These are phyloP conservation scores for Lates calcarifer DNA, from an alignment of 2,113 vertebrate species.

Conservation along the genomic window DNA sequence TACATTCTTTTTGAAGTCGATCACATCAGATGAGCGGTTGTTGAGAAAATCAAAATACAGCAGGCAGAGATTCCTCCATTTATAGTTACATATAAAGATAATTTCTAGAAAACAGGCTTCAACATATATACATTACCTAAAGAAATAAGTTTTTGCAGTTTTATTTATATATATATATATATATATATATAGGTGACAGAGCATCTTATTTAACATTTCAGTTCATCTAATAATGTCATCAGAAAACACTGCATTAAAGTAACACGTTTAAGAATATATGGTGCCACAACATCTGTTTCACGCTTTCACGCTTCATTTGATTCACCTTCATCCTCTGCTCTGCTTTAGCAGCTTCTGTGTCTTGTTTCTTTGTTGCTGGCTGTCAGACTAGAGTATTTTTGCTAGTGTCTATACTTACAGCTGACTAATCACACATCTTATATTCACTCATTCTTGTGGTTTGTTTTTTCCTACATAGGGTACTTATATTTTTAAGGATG, in stretches of 20 bases:
- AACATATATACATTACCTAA: no score
- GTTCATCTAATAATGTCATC: background rate
- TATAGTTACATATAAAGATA: no score
- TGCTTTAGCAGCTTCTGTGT: background rate
- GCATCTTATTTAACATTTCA: constrained; percentile 1
- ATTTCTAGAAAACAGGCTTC: no score
- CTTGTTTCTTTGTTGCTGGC: background rate
- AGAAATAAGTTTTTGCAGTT: no score
- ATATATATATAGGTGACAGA: background rate
- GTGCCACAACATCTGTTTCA: no score
- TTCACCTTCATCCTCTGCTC: background rate
- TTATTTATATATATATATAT: background rate
- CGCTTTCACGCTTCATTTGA: background rate
- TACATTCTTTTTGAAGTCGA: no score
- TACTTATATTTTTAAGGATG: constrained; percentile 7
- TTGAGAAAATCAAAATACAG: no score
- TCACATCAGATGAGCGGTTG: no score
- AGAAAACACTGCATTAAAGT: no score
- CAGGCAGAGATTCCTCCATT: no score
- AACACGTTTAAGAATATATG: no score
- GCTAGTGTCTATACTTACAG: constrained; percentile 6
- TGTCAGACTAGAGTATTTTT: background rate
- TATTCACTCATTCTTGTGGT: constrained; percentile 19
- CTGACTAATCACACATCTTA: constrained; percentile 4
- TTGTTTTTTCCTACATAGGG: background rate